phyloP scores from a whole-genome alignment of 1,140 invertebrate genomes.

The Ericerus pela region DNA sequence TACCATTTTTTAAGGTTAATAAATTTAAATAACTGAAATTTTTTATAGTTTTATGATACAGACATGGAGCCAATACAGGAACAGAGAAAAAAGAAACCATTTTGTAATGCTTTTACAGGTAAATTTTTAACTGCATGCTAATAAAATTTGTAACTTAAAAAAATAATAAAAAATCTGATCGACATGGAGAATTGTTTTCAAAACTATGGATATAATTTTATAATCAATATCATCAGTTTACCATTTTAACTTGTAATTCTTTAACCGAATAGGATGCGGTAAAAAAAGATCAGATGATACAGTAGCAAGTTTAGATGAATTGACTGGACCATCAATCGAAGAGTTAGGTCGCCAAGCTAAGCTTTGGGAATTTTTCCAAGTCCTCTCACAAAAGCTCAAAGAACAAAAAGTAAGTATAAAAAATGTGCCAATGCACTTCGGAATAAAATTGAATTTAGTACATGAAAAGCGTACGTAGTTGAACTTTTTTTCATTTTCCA shows the following conservation, averaged over 20 bases:
- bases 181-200: neutral
- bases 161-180: neutral
- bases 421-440: too few species aligned
- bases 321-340: conserved; percentile 49
- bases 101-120: conserved; percentile 61
- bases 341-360: conserved; percentile 58
- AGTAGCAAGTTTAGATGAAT: conserved; percentile 43
- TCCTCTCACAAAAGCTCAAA: too few species aligned
- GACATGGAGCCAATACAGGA: conserved; percentile 16
- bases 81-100: conserved; percentile 41
- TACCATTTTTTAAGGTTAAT: neutral
- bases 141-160: neutral
- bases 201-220: neutral
- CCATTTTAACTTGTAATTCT: neutral
- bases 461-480: too few species aligned
- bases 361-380: conserved; percentile 58
- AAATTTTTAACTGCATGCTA: conserved; percentile 21
- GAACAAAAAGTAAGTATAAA: too few species aligned
- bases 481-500: too few species aligned
- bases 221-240: neutral
- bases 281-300: conserved; percentile 46
- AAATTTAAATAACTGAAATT: neutral
- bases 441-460: too few species aligned
- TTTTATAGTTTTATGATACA: conserved; percentile 20
- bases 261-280: conserved; percentile 40